These are phyloP conservation scores for Ibidorhyncha struthersii DNA, from an alignment of 2,113 vertebrate genomes.

Conservation along the genomic window DNA sequence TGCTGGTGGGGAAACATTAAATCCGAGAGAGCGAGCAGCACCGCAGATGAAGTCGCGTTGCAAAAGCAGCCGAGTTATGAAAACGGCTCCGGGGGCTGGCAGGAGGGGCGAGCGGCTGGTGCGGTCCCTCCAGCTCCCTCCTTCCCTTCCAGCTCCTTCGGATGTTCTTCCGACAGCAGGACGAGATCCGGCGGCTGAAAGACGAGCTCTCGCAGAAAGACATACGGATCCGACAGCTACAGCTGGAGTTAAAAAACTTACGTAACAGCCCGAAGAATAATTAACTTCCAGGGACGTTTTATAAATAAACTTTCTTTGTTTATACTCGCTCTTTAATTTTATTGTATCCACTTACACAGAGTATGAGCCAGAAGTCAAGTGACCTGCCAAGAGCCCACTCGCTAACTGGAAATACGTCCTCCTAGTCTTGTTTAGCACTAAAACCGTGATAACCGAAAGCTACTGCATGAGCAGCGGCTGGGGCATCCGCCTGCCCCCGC, in stretches of 20 bases:
- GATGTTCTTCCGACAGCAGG: constrained; percentile 98
- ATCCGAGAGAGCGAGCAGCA: neutral
- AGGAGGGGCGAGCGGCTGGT: rapidly evolving
- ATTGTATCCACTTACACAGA: constrained; percentile 24
- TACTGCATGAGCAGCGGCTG: neutral
- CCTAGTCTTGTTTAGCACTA: constrained; percentile 40
- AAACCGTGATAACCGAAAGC: neutral
- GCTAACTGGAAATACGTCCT: constrained; percentile 62
- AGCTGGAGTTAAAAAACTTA: constrained; percentile 95
- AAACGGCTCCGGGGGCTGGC: rapidly evolving
- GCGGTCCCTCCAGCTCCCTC: neutral
- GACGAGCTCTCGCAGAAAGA: constrained; percentile 91
- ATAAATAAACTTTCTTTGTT: constrained; percentile 34
- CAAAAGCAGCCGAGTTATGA: rapidly evolving
- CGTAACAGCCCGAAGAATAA: constrained; percentile 92
- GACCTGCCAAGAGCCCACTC: neutral
- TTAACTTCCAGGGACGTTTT: constrained; percentile 75
- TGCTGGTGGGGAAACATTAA: neutral
- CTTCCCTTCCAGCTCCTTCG: constrained; percentile 84
- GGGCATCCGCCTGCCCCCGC: rapidly evolving
- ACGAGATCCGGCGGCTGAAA: constrained; percentile 91
- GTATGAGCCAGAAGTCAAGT: neutral
- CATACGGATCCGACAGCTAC: constrained; percentile 91
- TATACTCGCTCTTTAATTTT: constrained; percentile 43
- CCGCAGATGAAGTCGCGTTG: rapidly evolving